Conservation (phyloP, 2,888 invertebrate genomes). For the Cecidostiba fungosa region DNA sequence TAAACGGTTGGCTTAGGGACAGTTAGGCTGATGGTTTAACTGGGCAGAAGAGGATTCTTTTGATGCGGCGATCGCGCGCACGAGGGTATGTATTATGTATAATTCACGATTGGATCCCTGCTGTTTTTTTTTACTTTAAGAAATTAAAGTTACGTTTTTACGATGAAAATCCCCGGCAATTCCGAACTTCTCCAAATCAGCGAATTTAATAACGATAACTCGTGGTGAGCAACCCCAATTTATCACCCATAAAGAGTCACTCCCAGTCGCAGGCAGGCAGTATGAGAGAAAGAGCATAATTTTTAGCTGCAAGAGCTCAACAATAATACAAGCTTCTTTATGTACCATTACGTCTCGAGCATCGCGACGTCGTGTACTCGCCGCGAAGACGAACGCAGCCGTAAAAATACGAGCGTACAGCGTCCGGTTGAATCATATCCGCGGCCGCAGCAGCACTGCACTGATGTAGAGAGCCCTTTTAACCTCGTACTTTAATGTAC, state of each 20-base stretch:
- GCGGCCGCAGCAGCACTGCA: neutral
- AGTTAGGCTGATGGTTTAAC: conserved; percentile 31
- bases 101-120: neutral
- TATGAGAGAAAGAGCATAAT: neutral
- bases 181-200: neutral
- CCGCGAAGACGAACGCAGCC: neutral
- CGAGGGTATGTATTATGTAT: neutral
- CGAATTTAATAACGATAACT: neutral
- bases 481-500: conserved; percentile 46
- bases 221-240: conserved; percentile 16
- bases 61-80: neutral
- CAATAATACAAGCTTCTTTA: conserved; percentile 58
- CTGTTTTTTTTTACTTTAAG: neutral
- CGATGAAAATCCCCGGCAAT: neutral
- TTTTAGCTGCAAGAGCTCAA: conserved; percentile 14
- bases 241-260: conserved; percentile 38
- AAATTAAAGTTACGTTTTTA: too few species aligned
- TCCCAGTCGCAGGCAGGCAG: neutral
- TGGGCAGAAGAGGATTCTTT: conserved; percentile 20
- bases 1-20: neutral
- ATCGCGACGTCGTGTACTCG: conserved; percentile 1
- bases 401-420: conserved; percentile 49
- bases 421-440: conserved; percentile 55
- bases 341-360: conserved; percentile 39
- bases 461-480: conserved; percentile 18